These are phyloP conservation scores for Meganola albula DNA, from an alignment of 2,888 invertebrate genomes.

Conservation along the genomic window DNA sequence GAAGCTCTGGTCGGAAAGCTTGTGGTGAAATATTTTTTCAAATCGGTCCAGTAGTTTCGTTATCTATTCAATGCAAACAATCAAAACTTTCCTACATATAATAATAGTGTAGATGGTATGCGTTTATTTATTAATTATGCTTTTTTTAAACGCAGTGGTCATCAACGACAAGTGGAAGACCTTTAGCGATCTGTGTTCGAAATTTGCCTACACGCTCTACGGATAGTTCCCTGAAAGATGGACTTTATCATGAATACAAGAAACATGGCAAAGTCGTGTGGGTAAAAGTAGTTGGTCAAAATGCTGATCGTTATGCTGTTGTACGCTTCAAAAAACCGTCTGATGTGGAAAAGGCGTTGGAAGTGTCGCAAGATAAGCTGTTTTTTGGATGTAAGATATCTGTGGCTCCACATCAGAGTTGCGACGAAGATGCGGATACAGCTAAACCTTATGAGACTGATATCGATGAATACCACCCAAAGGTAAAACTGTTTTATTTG, in stretches of 20 bases:
- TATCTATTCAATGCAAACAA: too few species aligned
- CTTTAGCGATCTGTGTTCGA: constrained; percentile 92
- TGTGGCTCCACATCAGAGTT: constrained; percentile 95
- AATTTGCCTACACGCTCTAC: constrained; percentile 93
- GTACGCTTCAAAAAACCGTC: constrained; percentile 96
- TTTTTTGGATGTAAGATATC: constrained; percentile 99
- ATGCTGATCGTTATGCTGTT: constrained; percentile 93
- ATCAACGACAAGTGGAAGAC: constrained; percentile 83
- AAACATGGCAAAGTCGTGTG: constrained; percentile 98
- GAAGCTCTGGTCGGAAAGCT: too few species aligned
- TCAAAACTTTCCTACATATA: too few species aligned
- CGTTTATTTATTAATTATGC: too few species aligned
- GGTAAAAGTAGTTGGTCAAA: constrained; percentile 95
- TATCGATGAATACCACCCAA: constrained; percentile 97
- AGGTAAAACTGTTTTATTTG: constrained; percentile 53
- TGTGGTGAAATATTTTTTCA: too few species aligned
- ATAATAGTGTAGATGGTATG: too few species aligned
- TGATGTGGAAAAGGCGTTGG: constrained; percentile 96
- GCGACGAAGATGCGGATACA: constrained; percentile 90
- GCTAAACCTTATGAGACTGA: constrained; percentile 95
- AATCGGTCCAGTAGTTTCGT: too few species aligned
- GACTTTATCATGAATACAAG: constrained; percentile 98
- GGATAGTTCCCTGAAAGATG: constrained; percentile 97
- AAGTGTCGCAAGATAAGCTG: constrained; percentile 96
- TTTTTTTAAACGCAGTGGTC: constrained; percentile 62